Evolutionary conservation across 2,797 vertebrate species (phyloP).

Genomic region (Lagodon rhomboides): DNA sequence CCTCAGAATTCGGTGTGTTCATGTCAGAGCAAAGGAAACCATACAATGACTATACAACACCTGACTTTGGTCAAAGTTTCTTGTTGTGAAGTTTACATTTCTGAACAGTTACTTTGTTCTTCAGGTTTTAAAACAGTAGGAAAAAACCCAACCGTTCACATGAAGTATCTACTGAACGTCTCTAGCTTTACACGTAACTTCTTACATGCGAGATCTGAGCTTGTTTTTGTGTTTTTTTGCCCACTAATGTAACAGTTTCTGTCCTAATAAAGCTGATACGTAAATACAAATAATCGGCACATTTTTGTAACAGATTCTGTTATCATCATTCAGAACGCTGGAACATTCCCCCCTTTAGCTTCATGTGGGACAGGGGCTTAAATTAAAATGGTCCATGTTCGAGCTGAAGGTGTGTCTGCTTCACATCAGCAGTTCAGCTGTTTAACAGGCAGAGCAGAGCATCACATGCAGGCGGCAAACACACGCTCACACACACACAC

Average conservation of each 20-base stretch:
- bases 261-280: neutral
- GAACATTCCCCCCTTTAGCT: neutral
- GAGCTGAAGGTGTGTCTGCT: constrained; percentile 44
- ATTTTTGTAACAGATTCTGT: neutral
- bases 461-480: neutral
- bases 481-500: constrained; percentile 12
- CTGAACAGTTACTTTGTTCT: neutral
- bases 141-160: too few species aligned
- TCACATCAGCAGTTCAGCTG: constrained; percentile 56
- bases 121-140: neutral
- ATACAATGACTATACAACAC: too few species aligned
- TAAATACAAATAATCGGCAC: neutral
- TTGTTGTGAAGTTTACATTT: neutral
- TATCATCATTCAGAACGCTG: neutral
- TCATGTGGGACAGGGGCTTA: constrained; percentile 1
- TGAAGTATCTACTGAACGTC: neutral
- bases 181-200: neutral
- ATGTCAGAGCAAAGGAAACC: too few species aligned
- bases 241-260: neutral
- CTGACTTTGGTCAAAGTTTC: too few species aligned
- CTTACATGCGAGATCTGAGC: neutral
- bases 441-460: constrained; percentile 46
- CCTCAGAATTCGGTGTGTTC: too few species aligned
- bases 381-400: constrained; percentile 6
- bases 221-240: neutral